Evolutionary conservation across 2,113 vertebrate genomes (phyloP), one percentile per base, ranked within the genome.

Genomic region (Beaufortia kweichowensis): DNA sequence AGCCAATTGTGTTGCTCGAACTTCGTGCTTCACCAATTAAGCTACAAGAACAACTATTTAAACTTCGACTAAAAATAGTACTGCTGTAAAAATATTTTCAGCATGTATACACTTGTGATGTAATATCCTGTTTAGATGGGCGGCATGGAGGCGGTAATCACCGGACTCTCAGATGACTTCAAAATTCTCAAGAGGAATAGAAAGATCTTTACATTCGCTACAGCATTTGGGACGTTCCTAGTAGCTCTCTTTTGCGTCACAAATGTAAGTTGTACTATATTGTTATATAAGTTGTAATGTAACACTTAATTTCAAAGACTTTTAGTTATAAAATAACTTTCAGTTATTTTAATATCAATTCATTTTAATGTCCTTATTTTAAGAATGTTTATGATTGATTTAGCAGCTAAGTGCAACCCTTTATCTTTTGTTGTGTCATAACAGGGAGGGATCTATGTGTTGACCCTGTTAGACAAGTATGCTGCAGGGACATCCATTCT

Each of bases 81-180:
- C 17, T 1, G 4, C 43, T 48, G 4, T 48, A 46, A 46, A 46
- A 46, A n/a, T n/a, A n/a, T n/a, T n/a, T 46, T 4, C 12, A 15
- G 43, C 15, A 46, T 14, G 31, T 3, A 53, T 56, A 35, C 2
- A 33, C 23, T 64, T 5, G 11, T 39, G 12, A 57, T 12, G 24
- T 70, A 6, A 12, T 61, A 60, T 64, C 50, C 19, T 60, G 50
- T 79, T 28, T 86, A 99, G 97, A 99, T 99, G 97, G 97, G 97
- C 0, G 97, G 97, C 61, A 99, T 99, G 97, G 97, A 99, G 77
- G 97, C 97, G 0, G 94, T 98, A 78, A 94, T 99, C 90, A 99
- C 97, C 0, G 97, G 97, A 56, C 87, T 99, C 66, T 90, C 95
- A 0, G 97, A 99, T n/a, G 97, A 99, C 85, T 97, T 96, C 82